These are phyloP conservation scores for Cryptotis parvus DNA, from an alignment of 2,113 vertebrate genomes.

Conservation along the genomic window DNA sequence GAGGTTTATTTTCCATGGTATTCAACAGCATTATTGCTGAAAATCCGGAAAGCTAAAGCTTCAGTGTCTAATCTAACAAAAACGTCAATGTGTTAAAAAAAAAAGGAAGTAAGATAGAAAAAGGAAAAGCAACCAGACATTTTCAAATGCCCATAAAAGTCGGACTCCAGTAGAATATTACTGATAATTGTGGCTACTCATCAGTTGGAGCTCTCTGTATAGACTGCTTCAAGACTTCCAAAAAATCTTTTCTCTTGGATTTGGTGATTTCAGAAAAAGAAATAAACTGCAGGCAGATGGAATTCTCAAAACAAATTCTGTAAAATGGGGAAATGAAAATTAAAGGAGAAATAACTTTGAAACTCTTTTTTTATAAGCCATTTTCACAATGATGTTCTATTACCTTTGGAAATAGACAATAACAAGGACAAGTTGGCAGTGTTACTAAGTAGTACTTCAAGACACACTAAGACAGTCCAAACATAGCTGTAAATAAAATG, in stretches of 20 bases:
- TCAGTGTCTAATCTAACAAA: constrained; percentile 46
- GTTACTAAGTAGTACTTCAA: not conserved
- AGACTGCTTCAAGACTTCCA: not conserved
- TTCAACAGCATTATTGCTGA: not conserved
- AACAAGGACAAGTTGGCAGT: not conserved
- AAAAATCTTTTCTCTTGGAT: not conserved
- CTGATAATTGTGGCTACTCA: not conserved
- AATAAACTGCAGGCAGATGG: not conserved
- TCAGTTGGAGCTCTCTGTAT: not conserved
- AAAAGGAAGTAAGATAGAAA: not conserved
- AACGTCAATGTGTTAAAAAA: not conserved
- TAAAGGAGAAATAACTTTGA: not conserved
- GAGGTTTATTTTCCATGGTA: not conserved
- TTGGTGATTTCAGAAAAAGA: constrained; percentile 12
- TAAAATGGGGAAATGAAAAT: not conserved
- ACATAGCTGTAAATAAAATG: not conserved
- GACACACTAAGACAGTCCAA: not conserved
- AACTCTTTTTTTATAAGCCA: not conserved
- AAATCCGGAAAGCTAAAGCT: not conserved
- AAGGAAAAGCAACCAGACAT: not conserved
- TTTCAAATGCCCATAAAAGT: not conserved
- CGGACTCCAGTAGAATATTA: not conserved
- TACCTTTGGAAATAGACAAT: not conserved
- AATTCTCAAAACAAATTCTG: not conserved
- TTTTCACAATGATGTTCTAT: not conserved